Evolutionary conservation across 2,113 vertebrate genomes (phyloP).

Genomic region (Pongo abelii): DNA sequence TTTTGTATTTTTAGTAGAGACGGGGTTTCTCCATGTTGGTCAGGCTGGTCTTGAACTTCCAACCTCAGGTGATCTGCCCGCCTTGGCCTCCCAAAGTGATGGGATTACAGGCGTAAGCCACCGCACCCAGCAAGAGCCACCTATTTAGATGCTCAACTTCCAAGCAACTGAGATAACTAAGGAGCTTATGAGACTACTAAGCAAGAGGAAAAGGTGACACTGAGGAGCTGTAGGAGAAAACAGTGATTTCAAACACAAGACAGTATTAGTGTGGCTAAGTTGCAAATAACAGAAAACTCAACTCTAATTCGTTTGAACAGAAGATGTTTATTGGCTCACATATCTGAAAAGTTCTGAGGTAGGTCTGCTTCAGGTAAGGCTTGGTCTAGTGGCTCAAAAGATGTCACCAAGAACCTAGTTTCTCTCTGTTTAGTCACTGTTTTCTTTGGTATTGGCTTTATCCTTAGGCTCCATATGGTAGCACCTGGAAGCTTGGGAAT

Average conservation of each 20-base stretch:
- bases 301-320: not conserved
- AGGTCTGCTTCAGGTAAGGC: not conserved
- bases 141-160: not conserved
- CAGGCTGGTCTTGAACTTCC: too few relatives aligned
- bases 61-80: too few relatives aligned
- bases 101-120: too few relatives aligned
- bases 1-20: too few relatives aligned
- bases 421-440: not conserved
- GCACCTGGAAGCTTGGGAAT: not conserved
- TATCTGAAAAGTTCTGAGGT: not conserved
- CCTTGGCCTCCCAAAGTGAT: too few relatives aligned
- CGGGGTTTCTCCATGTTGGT: too few relatives aligned
- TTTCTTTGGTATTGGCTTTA: not conserved
- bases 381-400: not conserved
- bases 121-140: not conserved
- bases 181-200: not conserved
- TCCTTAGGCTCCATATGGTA: not conserved
- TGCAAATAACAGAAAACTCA: not conserved
- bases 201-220: not conserved
- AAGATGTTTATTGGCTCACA: not conserved
- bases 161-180: not conserved
- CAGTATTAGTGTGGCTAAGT: not conserved
- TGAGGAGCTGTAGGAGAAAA: not conserved
- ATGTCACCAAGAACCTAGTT: not conserved
- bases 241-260: not conserved